Base-by-base conservation (phyloP, 2,888 invertebrate genomes). In the Mylabris sibirica region DNA sequence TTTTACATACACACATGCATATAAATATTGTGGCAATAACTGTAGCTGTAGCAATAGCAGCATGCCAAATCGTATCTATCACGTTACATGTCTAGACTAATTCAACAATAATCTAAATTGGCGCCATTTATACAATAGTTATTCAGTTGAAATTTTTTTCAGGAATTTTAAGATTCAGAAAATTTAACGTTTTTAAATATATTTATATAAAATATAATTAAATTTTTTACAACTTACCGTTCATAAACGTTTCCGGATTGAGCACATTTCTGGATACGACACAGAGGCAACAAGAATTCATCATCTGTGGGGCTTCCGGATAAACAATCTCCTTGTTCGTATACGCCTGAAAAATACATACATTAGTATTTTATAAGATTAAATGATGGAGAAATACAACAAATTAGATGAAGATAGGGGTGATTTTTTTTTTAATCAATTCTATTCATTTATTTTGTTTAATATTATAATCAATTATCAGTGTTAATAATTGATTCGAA, bases 271-370 rank as follows among this genome's bases (percentile, higher is more conserved):
- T 82, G 80, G 65, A 84, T 74, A 24, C 82, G 80, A 63, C 78
- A 75, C 30, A 84, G 72, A 3, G 84, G 83, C 34, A 82, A 80
- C 60, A 83, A 74, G 2, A 77, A 70, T 30, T 79, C 77, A 69
- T 82, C 81, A 67, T 79, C 80, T 61, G 71, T 72, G 24, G 72
- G 72, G 61, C 72, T 74, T 59, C 77, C 75, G 30, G 75, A 69
- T 30, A 78, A 72, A 34, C 80, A 81, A 73, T 83, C 83, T 41
- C 82, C 82, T 76, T 83, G 83, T 68, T 82, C 83, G 74, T 79
- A 84, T 26, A 78, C 77, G 67, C 81, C 84, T 83, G 74, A 11
- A 79, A 73, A 41, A 57, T 41, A 66, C 64, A 63, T 2, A 44
- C 5, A 44, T 38, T 38, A 17, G n/a, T 44, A n/a, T 17, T 17